phyloP scores from a whole-genome alignment of 2,113 vertebrate species.

The Crotalus helleri region DNA sequence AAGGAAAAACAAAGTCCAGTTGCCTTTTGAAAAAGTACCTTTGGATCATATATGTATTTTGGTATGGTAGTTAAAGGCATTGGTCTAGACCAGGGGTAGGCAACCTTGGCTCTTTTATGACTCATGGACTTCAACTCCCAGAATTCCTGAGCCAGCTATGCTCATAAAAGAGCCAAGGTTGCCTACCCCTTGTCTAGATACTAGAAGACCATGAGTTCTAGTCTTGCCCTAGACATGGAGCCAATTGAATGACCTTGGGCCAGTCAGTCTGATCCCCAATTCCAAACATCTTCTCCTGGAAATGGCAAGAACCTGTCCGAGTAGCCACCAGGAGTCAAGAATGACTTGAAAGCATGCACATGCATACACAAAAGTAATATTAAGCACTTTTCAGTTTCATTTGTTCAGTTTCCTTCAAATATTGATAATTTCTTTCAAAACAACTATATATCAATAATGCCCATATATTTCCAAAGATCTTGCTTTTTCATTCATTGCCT shows the following conservation, averaged over 20 bases:
- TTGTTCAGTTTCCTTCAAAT: neutral
- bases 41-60: neutral
- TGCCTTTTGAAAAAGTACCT: neutral
- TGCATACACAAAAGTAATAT: constrained; percentile 9
- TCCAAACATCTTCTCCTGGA: neutral
- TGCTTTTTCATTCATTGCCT: neutral
- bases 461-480: neutral
- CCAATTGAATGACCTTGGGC: neutral
- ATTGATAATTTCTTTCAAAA: neutral
- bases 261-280: neutral
- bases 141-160: no score
- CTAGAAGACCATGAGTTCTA: neutral
- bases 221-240: neutral
- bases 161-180: no score
- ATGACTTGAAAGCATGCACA: neutral
- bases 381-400: constrained; percentile 34
- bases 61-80: neutral
- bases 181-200: neutral
- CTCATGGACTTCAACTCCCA: no score
- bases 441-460: neutral
- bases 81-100: no score
- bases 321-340: neutral
- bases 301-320: neutral
- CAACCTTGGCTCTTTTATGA: no score
- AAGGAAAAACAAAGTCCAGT: neutral